Percentiles rank a stretch among this genome's conserved stretches.
phyloP scores from a whole-genome alignment of 2,888 invertebrate genomes.

The Sycophila texana region DNA sequence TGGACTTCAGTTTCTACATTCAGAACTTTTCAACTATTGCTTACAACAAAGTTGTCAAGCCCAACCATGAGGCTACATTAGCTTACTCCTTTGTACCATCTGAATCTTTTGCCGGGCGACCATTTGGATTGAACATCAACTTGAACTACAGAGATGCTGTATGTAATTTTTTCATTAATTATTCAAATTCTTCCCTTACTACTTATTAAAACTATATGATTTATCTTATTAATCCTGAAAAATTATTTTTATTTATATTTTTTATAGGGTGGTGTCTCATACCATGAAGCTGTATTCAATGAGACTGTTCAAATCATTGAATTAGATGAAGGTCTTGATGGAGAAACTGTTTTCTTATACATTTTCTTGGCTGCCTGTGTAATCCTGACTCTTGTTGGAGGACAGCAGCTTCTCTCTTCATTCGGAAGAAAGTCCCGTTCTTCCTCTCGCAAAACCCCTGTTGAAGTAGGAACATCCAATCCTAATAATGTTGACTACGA shows the following conservation, averaged over 20 bases:
- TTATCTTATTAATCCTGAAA: neutral
- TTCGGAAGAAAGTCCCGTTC: slow-evolving; percentile 85
- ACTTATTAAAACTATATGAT: slow-evolving; percentile 16
- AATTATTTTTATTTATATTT: slow-evolving; percentile 47
- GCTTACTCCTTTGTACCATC: slow-evolving; percentile 96
- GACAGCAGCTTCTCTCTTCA: slow-evolving; percentile 91
- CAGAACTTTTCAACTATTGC: slow-evolving; percentile 97
- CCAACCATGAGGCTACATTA: slow-evolving; percentile 94
- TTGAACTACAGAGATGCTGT: slow-evolving; percentile 90
- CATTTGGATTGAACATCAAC: slow-evolving; percentile 96
- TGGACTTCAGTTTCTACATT: slow-evolving; percentile 98
- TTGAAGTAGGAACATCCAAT: slow-evolving; percentile 94
- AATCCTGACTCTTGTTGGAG: slow-evolving; percentile 90
- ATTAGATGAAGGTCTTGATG: slow-evolving; percentile 96
- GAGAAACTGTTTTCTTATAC: slow-evolving; percentile 99
- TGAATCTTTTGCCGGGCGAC: slow-evolving; percentile 97
- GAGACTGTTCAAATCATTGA: slow-evolving; percentile 97
- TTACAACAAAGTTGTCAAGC: slow-evolving; percentile 91
- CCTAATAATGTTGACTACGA: slow-evolving; percentile 97
- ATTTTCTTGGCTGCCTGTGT: slow-evolving; percentile 94
- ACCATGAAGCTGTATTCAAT: slow-evolving; percentile 96
- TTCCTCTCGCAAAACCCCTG: slow-evolving; percentile 79
- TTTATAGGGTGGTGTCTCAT: slow-evolving; percentile 80
- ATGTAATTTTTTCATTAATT: slow-evolving; percentile 52
- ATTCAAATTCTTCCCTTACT: slow-evolving; percentile 35